Conservation (phyloP, 2,888 invertebrate genomes). For the Drosophila pegasa region DNA sequence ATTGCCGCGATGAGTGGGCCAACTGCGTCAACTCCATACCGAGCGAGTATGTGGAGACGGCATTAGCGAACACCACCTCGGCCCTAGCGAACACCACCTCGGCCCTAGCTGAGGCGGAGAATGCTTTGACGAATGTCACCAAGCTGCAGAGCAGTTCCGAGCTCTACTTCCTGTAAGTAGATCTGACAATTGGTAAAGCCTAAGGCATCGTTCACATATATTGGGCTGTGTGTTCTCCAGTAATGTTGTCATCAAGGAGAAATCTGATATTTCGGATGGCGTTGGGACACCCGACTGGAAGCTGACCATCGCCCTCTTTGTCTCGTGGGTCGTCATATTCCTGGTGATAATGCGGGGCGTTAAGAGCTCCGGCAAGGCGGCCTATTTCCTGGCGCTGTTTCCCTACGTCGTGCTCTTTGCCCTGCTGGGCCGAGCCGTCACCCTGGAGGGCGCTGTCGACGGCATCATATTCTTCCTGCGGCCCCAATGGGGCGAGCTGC, state of each 20-base stretch:
- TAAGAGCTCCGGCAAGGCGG: slow-evolving; percentile 91
- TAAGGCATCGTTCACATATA: too few relatives aligned
- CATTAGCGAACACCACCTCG: slow-evolving; percentile 22
- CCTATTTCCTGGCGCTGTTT: slow-evolving; percentile 95
- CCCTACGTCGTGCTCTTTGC: slow-evolving; percentile 92
- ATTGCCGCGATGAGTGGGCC: slow-evolving; percentile 86
- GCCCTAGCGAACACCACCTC: slow-evolving; percentile 11
- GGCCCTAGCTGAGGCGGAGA: neutral
- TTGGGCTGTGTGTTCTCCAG: too few relatives aligned
- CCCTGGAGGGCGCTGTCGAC: slow-evolving; percentile 89
- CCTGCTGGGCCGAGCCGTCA: slow-evolving; percentile 88
- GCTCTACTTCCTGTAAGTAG: slow-evolving; percentile 87
- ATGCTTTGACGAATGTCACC: slow-evolving; percentile 9
- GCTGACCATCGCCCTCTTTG: slow-evolving; percentile 88
- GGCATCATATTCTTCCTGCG: slow-evolving; percentile 92
- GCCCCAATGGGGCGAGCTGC: slow-evolving; percentile 91
- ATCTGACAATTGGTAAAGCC: too few relatives aligned
- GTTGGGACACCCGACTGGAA: slow-evolving; percentile 89
- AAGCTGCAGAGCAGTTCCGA: slow-evolving; percentile 86
- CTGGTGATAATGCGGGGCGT: slow-evolving; percentile 90
- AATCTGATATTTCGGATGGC: slow-evolving; percentile 82
- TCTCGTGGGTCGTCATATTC: slow-evolving; percentile 89
- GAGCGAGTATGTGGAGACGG: slow-evolving; percentile 13
- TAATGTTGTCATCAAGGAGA: slow-evolving; percentile 86
- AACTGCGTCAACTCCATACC: slow-evolving; percentile 80